Base-by-base conservation (phyloP, 2,113 vertebrate genomes). In the Sinocyclocheilus maitianheensis region DNA sequence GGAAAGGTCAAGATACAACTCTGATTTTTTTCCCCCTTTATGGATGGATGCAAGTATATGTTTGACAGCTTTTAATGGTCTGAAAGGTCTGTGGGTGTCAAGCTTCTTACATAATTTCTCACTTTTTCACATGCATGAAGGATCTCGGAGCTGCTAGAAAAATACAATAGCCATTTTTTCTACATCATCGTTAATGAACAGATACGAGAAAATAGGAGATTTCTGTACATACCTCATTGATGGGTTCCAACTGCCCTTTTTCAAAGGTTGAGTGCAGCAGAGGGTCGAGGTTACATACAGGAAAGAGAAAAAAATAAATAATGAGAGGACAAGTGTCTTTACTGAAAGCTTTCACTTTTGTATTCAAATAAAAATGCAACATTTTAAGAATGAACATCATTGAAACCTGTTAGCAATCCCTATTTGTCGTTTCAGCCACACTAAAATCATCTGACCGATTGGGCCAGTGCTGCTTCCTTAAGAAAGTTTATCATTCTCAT, bases 161-260 rank as follows among this genome's bases (percentile, higher is more conserved):
- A 34, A 34, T 34, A 34, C 30, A 34, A 34, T 34, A 34, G 30
- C 30, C 30, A 34, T 34, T 34, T 34, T 34, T 34, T 34, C 43
- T 26, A 60, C n/a, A 75, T 62, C 40, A 63, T 4, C 26, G n/a
- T 22, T 18, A 26, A 46, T 18, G 2, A 62, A 81, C 3, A 75
- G 18, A 5, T 26, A 30, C 8, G 4, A 71, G n/a, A 4, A 37
- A 18, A 26, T 48, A 12, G 18, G 4, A 55, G 14, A 4, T 22
- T 75, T 72, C 12, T 75, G 13, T 8, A 34, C 96, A 94, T 94
- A 97, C 97, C 96, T 97, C 95, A 87, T 96, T 96, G 94, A 97
- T 95, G 91, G 96, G 96, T 94, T 97, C 96, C 96, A 97, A 92
- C 97, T 97, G 96, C 95, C 95, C 96, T 97, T 97, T 97, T 96